Conservation (phyloP, 2,113 vertebrate genomes). For the Pipa parva region DNA sequence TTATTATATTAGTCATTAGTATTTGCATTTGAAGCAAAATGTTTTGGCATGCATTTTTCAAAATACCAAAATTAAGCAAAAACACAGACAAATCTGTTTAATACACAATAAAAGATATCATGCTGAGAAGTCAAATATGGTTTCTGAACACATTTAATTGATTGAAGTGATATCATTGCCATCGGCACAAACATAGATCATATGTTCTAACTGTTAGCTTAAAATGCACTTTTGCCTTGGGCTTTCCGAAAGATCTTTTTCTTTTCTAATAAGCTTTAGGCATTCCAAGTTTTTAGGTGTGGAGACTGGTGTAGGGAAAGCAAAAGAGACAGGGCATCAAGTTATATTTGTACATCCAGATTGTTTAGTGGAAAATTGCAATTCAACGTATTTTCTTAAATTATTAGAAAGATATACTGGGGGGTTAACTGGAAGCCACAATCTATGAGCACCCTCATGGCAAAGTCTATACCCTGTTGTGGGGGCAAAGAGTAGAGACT, state of each 20-base stretch:
- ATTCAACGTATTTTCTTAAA: no score
- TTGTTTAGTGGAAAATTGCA: conserved; percentile 42
- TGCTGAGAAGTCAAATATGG: conserved; percentile 1
- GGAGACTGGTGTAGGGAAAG: conserved; percentile 35
- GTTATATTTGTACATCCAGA: conserved; percentile 41
- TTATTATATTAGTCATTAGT: no score
- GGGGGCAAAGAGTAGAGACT: no score
- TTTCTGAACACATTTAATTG: conserved; percentile 24
- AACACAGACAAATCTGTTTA: no score
- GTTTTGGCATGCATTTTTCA: no score
- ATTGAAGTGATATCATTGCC: conserved; percentile 6
- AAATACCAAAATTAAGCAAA: no score
- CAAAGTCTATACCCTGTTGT: no score
- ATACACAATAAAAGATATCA: conserved; percentile 21
- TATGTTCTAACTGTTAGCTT: not conserved
- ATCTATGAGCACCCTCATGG: no score
- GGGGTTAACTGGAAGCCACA: no score
- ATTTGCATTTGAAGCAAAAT: no score
- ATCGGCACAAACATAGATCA: not conserved
- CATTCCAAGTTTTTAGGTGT: conserved; percentile 8
- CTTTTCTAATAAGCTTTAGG: conserved; percentile 43
- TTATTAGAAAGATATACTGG: no score
- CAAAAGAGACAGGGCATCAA: conserved; percentile 38
- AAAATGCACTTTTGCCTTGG: not conserved
- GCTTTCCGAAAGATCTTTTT: conserved; percentile 4